Percentiles rank a stretch among this genome's conserved stretches.
Conservation (phyloP, 1,140 invertebrate species). For the Heliconius hermathena region DNA sequence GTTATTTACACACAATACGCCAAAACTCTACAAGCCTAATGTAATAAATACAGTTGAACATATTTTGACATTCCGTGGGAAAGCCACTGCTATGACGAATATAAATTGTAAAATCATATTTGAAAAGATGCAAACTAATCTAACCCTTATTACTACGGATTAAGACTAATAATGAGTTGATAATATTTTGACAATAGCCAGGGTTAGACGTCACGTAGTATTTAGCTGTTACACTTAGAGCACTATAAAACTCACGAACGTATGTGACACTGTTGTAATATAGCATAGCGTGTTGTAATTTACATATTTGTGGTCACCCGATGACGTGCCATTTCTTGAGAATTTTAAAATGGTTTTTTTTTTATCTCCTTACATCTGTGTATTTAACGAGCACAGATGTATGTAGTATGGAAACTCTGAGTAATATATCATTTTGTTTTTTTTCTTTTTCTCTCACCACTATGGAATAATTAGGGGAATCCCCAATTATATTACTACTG, state of each 20-base stretch:
- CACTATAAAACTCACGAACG: conserved; percentile 47
- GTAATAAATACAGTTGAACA: conserved; percentile 50
- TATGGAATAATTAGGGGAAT: too few relatives aligned
- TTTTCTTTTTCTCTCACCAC: too few relatives aligned
- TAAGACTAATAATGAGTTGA: conserved; percentile 5
- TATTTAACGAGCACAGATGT: background rate
- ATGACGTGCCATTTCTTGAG: background rate
- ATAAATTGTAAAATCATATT: conserved; percentile 28
- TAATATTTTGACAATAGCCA: background rate
- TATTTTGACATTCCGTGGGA: conserved; percentile 73
- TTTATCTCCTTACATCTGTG: background rate
- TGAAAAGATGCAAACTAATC: background rate
- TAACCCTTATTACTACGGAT: background rate
- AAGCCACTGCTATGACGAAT: conserved; percentile 39
- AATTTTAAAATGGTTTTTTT: background rate
- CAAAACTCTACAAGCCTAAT: conserved; percentile 51
- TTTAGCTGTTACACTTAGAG: conserved; percentile 43
- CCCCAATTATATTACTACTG: too few relatives aligned
- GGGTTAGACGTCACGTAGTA: conserved; percentile 42
- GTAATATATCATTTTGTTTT: too few relatives aligned
- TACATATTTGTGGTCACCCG: conserved; percentile 38
- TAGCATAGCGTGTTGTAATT: conserved; percentile 42
- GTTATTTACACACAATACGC: conserved; percentile 70
- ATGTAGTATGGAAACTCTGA: background rate
- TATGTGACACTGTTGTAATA: conserved; percentile 38